phyloP scores from a whole-genome alignment of 2,797 vertebrate genomes.

The Sylvilagus floridanus region DNA sequence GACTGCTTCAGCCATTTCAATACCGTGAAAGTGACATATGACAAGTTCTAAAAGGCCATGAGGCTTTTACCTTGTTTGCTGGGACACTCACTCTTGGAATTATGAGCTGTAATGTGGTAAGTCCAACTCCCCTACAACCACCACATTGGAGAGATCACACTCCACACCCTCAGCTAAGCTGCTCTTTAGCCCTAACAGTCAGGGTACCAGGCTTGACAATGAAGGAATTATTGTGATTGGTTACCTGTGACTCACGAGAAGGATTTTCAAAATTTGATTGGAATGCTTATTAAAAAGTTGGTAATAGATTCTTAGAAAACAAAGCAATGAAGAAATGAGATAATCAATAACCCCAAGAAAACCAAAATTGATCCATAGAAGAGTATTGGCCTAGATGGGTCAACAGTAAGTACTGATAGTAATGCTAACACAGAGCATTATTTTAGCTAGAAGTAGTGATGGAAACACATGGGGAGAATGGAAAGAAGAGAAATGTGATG shows the following conservation, averaged over 20 bases:
- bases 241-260: neutral
- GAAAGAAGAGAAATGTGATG: neutral
- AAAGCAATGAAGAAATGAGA: slow-evolving; percentile 5
- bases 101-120: neutral
- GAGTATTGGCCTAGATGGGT: neutral
- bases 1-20: neutral
- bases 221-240: neutral
- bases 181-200: neutral
- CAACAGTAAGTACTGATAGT: neutral
- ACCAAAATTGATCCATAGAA: neutral
- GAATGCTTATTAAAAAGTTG: slow-evolving; percentile 47
- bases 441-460: neutral
- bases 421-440: neutral
- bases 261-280: slow-evolving; percentile 25
- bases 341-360: slow-evolving; percentile 15
- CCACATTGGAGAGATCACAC: neutral
- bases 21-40: neutral
- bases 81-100: neutral
- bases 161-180: neutral
- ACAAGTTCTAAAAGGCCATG: neutral
- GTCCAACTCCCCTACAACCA: neutral
- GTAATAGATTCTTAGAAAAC: slow-evolving; percentile 8
- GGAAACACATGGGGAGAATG: neutral
- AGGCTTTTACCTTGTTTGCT: neutral
- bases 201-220: neutral